phyloP scores from a whole-genome alignment of 2,797 vertebrate species.

The Chaetodon trifasciatus region DNA sequence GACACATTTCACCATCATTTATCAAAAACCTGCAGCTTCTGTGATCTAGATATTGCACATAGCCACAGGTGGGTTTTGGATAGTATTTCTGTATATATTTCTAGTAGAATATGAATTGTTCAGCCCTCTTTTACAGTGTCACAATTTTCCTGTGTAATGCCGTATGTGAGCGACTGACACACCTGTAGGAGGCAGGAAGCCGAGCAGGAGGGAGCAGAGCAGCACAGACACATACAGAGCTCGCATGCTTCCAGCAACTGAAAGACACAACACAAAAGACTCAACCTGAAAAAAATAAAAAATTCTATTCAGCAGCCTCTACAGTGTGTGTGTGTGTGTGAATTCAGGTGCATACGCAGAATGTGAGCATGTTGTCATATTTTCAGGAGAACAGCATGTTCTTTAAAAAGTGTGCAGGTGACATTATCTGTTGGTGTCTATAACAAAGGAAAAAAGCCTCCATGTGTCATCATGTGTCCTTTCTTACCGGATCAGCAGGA shows the following conservation, averaged over 20 bases:
- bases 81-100: no score
- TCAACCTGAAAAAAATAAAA: background rate
- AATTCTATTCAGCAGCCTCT: background rate
- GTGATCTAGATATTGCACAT: no score
- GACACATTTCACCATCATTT: no score
- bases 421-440: background rate
- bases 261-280: background rate
- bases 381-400: background rate
- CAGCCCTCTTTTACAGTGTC: background rate
- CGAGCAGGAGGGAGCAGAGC: constrained; percentile 37
- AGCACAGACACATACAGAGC: constrained; percentile 15
- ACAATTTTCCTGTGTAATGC: background rate
- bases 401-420: background rate
- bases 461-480: background rate
- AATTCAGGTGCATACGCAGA: background rate
- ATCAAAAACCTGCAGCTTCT: no score
- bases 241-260: constrained; percentile 29
- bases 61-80: no score
- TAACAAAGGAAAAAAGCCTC: background rate
- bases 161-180: background rate
- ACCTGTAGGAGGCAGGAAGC: constrained; percentile 45
- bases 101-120: no score
- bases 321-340: background rate
- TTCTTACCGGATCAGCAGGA: constrained; percentile 43
- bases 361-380: background rate